Evolutionary conservation across 2,797 vertebrate species (phyloP).

Genomic region (Poecilia wingei): DNA sequence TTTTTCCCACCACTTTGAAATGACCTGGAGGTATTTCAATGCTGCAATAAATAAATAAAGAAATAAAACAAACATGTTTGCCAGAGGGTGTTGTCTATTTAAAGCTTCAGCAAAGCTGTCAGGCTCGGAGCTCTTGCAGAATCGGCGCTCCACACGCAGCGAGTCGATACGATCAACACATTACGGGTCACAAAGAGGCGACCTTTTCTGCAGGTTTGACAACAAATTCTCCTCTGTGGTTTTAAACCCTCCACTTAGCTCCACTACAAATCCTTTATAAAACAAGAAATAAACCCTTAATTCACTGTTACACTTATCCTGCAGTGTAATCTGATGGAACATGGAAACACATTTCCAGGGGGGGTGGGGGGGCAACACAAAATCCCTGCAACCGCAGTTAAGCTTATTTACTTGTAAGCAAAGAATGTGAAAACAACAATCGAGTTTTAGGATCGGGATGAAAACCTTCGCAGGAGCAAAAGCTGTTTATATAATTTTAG

Average conservation of each 20-base stretch:
- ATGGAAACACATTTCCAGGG: conserved; percentile 16
- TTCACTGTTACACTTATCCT: conserved; percentile 35
- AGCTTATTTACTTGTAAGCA: conserved; percentile 24
- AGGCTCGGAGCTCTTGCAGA: conserved; percentile 40
- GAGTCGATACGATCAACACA: conserved; percentile 20
- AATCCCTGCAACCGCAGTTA: conserved; percentile 19
- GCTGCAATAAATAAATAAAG: conserved; percentile 31
- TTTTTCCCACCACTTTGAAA: conserved; percentile 61
- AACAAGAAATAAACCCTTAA: conserved; percentile 37
- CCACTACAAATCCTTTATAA: conserved; percentile 32
- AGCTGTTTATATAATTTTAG: neutral
- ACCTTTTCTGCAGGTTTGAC: conserved; percentile 14
- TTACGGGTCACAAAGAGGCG: neutral
- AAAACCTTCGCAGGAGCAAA: neutral
- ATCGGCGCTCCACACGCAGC: conserved; percentile 21
- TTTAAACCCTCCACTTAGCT: conserved; percentile 19
- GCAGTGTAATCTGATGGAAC: conserved; percentile 30
- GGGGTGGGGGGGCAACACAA: neutral
- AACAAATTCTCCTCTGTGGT: conserved; percentile 8
- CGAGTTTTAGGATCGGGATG: neutral
- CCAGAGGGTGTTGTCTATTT: conserved; percentile 39
- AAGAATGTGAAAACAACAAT: conserved; percentile 7
- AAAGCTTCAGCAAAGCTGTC: conserved; percentile 36
- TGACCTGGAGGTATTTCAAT: conserved; percentile 58
- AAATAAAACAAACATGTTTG: conserved; percentile 21